These are phyloP conservation scores for Centroberyx gerrardi DNA, from an alignment of 2,797 vertebrate species.

Conservation along the genomic window DNA sequence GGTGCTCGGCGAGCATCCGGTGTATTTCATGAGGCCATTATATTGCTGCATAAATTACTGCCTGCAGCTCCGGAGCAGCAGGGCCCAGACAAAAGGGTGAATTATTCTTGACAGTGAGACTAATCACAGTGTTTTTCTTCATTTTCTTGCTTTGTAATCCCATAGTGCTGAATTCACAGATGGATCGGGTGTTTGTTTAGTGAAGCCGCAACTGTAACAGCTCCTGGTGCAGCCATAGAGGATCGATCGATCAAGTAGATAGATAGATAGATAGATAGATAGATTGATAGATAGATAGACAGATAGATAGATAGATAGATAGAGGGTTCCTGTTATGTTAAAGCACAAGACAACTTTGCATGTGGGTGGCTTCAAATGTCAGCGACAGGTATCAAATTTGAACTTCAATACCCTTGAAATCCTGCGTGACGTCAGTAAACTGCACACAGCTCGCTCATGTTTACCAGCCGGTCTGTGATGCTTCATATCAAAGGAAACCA, in stretches of 20 bases:
- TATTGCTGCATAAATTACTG: slow-evolving; percentile 53
- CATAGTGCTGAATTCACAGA: slow-evolving; percentile 37
- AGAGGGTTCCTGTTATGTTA: background rate
- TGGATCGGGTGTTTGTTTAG: slow-evolving; percentile 42
- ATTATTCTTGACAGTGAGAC: slow-evolving; percentile 50
- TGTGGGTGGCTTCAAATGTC: background rate
- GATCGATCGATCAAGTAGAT: slow-evolving; percentile 6
- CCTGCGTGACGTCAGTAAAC: background rate
- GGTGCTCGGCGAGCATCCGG: slow-evolving; percentile 28
- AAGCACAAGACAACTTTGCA: background rate
- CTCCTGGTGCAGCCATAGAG: background rate
- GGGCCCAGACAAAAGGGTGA: slow-evolving; percentile 37
- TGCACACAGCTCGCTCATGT: no score
- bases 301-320: slow-evolving; percentile 7
- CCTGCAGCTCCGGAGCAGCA: slow-evolving; percentile 58
- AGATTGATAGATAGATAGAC: slow-evolving; percentile 5
- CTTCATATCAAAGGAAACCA: no score
- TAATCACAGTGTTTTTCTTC: slow-evolving; percentile 40
- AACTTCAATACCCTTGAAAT: background rate
- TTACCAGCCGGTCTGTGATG: no score
- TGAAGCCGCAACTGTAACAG: slow-evolving; percentile 10
- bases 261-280: slow-evolving; percentile 15
- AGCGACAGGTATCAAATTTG: background rate
- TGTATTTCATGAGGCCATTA: slow-evolving; percentile 52
- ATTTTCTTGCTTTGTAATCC: slow-evolving; percentile 33